These are phyloP conservation scores for Drosophila biarmipes DNA, from an alignment of 1,140 invertebrate species.

Conservation along the genomic window DNA sequence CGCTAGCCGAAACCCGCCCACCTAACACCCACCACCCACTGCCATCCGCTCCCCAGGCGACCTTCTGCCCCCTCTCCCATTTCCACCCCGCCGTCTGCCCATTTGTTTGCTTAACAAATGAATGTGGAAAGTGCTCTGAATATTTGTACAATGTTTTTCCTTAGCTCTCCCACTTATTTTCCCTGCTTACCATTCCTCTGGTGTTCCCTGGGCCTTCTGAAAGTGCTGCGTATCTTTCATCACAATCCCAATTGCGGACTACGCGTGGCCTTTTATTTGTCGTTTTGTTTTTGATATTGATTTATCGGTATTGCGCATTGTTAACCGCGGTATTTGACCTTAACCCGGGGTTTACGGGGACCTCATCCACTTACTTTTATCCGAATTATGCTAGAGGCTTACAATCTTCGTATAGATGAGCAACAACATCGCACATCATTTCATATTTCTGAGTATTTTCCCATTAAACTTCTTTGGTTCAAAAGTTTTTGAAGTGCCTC, in stretches of 20 bases:
- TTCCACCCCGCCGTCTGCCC: not conserved
- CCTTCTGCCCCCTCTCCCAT: constrained; percentile 1
- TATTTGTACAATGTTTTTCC: constrained; percentile 66
- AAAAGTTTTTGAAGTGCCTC: no score
- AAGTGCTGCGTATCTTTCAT: constrained; percentile 23
- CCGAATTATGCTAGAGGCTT: constrained; percentile 1
- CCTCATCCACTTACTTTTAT: not conserved
- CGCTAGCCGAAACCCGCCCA: constrained; percentile 2
- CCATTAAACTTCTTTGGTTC: no score
- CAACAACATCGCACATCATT: no score
- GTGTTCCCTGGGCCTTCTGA: not conserved
- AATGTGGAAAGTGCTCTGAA: constrained; percentile 69
- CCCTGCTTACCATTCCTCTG: not conserved
- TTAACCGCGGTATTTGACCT: constrained; percentile 68
- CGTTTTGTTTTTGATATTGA: constrained; percentile 62
- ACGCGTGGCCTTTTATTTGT: constrained; percentile 56
- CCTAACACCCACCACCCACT: not conserved
- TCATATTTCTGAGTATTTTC: no score
- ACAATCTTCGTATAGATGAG: no score
- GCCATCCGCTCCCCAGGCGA: constrained; percentile 6
- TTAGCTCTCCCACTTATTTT: constrained; percentile 3
- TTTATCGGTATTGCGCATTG: constrained; percentile 62
- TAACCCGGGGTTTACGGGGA: not conserved
- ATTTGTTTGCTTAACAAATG: constrained; percentile 69
- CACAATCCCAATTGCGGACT: constrained; percentile 21